Evolutionary conservation across 2,113 vertebrate species (phyloP).

Genomic region (Eublepharis macularius): DNA sequence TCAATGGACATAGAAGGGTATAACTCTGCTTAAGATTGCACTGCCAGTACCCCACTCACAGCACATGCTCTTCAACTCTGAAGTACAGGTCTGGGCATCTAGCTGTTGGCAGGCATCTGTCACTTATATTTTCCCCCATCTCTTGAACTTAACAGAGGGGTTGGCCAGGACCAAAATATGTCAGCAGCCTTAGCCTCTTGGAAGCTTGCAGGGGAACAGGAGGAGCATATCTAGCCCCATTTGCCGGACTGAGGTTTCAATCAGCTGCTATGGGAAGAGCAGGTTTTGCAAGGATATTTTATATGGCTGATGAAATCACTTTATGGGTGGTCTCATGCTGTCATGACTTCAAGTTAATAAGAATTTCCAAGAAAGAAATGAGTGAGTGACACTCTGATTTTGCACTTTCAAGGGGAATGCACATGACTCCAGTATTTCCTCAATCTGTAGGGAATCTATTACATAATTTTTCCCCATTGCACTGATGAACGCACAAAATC

Average conservation of each 20-base stretch:
- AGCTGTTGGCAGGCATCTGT: not conserved
- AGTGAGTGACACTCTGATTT: not conserved
- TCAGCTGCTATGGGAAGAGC: not conserved
- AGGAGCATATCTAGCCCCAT: not conserved
- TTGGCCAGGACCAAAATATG: not conserved
- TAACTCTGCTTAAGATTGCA: no score
- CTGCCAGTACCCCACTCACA: not conserved
- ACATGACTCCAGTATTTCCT: not conserved
- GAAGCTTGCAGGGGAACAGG: not conserved
- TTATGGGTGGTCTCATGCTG: not conserved
- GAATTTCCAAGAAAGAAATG: not conserved
- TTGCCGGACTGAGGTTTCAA: not conserved
- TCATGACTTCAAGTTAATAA: not conserved
- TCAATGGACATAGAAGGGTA: no score
- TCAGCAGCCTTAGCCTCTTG: not conserved
- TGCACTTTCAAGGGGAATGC: not conserved
- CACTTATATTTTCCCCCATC: not conserved
- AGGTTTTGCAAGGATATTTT: not conserved
- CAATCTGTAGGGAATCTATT: not conserved
- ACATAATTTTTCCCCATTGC: not conserved
- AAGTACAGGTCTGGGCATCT: not conserved
- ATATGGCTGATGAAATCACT: not conserved
- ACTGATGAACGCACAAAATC: not conserved
- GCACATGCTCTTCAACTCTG: not conserved
- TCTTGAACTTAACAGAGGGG: not conserved